Evolutionary conservation across 2,888 invertebrate genomes (phyloP).

Genomic region (Ennomos quercinarius): DNA sequence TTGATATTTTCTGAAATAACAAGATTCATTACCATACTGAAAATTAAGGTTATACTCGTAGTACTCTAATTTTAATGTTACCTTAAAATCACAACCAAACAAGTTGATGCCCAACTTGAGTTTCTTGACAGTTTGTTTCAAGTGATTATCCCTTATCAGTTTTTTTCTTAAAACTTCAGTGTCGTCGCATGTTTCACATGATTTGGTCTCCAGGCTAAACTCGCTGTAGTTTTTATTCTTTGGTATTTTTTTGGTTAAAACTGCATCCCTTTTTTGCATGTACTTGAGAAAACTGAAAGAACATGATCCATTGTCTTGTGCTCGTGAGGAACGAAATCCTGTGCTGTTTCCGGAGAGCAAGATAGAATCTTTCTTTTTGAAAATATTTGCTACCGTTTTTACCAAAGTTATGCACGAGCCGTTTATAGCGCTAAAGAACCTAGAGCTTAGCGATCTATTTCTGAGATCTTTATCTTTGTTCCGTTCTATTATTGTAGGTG

Average conservation of each 20-base stretch:
- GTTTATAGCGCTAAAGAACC: conserved; percentile 66
- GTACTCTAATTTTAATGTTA: conserved; percentile 36
- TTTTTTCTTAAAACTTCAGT: conserved; percentile 62
- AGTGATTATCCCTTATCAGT: conserved; percentile 54
- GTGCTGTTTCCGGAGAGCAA: conserved; percentile 4
- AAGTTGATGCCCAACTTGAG: conserved; percentile 76
- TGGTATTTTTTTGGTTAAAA: conserved; percentile 35
- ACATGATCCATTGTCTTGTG: conserved; percentile 35
- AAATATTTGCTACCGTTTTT: conserved; percentile 68
- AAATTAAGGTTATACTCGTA: neutral
- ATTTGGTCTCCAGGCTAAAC: conserved; percentile 40
- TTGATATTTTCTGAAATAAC: conserved; percentile 76
- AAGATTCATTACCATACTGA: neutral
- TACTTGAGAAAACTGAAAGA: conserved; percentile 70
- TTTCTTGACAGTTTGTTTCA: conserved; percentile 67
- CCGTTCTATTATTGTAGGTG: conserved; percentile 21
- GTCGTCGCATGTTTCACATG: conserved; percentile 69
- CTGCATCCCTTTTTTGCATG: conserved; percentile 65
- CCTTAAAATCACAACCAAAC: conserved; percentile 81
- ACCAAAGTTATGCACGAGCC: conserved; percentile 69
- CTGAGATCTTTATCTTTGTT: conserved; percentile 41
- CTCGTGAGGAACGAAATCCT: conserved; percentile 4
- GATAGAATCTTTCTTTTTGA: conserved; percentile 41
- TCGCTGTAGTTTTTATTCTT: conserved; percentile 23
- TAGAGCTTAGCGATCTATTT: conserved; percentile 56